A percentile compares a stretch with the other conserved stretches of the same genome.
phyloP scores from a whole-genome alignment of 1,140 invertebrate genomes.

The Sitophilus oryzae region DNA sequence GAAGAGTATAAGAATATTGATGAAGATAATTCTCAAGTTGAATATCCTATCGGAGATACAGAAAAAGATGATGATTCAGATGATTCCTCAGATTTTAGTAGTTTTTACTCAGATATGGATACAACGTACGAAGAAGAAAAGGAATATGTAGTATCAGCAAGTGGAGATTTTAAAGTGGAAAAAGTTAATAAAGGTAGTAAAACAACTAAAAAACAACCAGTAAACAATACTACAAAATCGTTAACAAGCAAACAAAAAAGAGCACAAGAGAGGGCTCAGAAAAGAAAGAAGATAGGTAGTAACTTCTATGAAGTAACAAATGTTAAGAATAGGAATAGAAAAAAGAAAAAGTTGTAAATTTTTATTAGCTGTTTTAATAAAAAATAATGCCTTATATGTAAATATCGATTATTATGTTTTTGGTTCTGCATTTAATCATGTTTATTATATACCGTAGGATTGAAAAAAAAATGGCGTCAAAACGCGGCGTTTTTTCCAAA shows the following conservation, averaged over 20 bases:
- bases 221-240: constrained; percentile 43
- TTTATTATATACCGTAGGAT: background rate
- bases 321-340: constrained; percentile 83
- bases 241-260: constrained; percentile 73
- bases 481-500: no score
- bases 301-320: constrained; percentile 91
- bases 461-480: no score
- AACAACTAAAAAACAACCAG: constrained; percentile 5
- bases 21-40: constrained; percentile 8
- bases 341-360: constrained; percentile 46
- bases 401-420: constrained; percentile 8
- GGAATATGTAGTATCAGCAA: constrained; percentile 24
- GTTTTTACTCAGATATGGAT: constrained; percentile 58
- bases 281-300: constrained; percentile 81
- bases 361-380: background rate
- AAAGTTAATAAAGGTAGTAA: constrained; percentile 11
- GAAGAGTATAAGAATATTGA: constrained; percentile 44
- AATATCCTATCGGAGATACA: background rate
- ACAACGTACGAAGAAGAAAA: constrained; percentile 44
- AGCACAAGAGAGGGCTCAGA: constrained; percentile 65
- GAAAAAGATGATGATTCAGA: constrained; percentile 40
- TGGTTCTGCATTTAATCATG: constrained; percentile 11
- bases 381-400: background rate
- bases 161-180: constrained; percentile 32
- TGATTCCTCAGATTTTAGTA: constrained; percentile 51